A percentile compares a stretch with the other conserved stretches of the same genome.
Conservation (phyloP, 2,797 vertebrate genomes). For the Rhinella marina region DNA sequence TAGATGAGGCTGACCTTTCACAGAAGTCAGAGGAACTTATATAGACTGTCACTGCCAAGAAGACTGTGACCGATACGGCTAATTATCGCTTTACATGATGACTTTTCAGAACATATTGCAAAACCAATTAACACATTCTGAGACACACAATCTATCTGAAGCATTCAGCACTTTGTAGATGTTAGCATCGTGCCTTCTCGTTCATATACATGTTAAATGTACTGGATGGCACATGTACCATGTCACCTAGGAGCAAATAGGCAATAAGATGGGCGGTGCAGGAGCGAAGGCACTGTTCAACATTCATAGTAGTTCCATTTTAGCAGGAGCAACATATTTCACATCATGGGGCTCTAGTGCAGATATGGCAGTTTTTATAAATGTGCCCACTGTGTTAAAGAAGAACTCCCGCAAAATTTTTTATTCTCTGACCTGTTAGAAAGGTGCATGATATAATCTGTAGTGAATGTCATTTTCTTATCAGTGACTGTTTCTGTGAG, state of each 20-base stretch:
- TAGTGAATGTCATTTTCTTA: too few species aligned
- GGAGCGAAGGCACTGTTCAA: too few species aligned
- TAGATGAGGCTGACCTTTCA: conserved; percentile 42
- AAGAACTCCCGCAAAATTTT: too few species aligned
- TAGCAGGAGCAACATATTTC: not conserved
- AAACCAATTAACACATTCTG: conserved; percentile 41
- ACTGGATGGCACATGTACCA: not conserved
- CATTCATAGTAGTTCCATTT: too few species aligned
- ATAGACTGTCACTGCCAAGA: conserved; percentile 18
- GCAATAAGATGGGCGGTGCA: too few species aligned
- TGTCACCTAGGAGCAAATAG: not conserved
- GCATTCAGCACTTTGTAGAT: not conserved
- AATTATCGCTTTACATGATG: conserved; percentile 52
- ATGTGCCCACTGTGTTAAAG: too few species aligned
- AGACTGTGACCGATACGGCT: conserved; percentile 28
- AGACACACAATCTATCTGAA: conserved; percentile 13
- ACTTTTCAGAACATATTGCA: conserved; percentile 42
- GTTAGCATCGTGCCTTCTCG: not conserved
- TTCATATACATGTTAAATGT: not conserved
- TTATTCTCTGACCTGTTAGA: too few species aligned
- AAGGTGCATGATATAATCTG: too few species aligned
- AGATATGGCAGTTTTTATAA: not conserved
- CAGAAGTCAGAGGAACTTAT: conserved; percentile 33
- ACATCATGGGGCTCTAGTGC: too few species aligned
- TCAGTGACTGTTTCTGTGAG: too few species aligned